These are phyloP conservation scores for Muscicapa comitata DNA, from an alignment of 2,797 vertebrate species.

Conservation along the genomic window DNA sequence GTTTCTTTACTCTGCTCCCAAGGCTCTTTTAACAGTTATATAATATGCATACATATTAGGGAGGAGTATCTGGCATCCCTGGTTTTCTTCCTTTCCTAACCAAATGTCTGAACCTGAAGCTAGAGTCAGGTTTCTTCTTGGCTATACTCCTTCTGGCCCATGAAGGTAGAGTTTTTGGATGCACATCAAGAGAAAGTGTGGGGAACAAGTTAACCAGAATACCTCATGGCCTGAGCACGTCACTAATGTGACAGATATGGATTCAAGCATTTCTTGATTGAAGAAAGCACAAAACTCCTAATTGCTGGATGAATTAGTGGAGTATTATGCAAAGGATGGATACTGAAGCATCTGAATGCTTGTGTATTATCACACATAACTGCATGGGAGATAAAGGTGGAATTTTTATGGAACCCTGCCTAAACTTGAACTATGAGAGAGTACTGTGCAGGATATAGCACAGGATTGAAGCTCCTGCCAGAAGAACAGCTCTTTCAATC, in stretches of 20 bases:
- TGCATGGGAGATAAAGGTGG: neutral
- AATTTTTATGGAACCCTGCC: neutral
- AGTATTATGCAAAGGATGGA: neutral
- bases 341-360: neutral
- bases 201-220: neutral
- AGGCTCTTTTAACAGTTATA: neutral
- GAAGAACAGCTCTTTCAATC: neutral
- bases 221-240: neutral
- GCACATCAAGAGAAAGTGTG: constrained; percentile 1
- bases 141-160: neutral
- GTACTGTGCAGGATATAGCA: neutral
- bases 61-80: neutral
- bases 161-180: neutral
- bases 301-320: neutral
- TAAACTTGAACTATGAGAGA: neutral
- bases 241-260: neutral
- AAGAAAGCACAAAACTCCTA: neutral
- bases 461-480: neutral
- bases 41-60: neutral
- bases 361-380: neutral
- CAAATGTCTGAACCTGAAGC: neutral
- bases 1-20: neutral
- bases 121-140: constrained; percentile 16
- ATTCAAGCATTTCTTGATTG: neutral
- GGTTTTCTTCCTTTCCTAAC: neutral